A percentile compares a stretch with the other conserved stretches of the same genome.
Conservation (phyloP, 2,797 vertebrate species). For the Myripristis murdjan region DNA sequence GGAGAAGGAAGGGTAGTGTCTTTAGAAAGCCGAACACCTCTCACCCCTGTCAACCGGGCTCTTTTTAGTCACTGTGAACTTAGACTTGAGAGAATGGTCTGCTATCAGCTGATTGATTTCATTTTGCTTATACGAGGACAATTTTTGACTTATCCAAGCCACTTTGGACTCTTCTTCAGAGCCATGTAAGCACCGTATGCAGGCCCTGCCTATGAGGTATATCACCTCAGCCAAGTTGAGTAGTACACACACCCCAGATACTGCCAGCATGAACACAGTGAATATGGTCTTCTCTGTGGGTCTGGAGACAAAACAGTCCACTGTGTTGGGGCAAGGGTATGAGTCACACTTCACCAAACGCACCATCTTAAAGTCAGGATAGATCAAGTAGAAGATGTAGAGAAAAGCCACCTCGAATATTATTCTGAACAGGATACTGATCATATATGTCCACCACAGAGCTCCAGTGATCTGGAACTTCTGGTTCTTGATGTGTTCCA, state of each 20-base stretch:
- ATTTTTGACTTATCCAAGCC: constrained; percentile 85
- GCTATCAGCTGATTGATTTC: constrained; percentile 93
- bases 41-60: constrained; percentile 78
- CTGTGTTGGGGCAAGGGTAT: constrained; percentile 96
- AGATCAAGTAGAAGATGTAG: constrained; percentile 97
- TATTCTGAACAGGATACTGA: constrained; percentile 95
- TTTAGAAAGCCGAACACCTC: constrained; percentile 85
- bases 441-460: constrained; percentile 97
- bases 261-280: constrained; percentile 96
- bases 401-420: constrained; percentile 94
- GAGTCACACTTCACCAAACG: constrained; percentile 97
- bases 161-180: constrained; percentile 87
- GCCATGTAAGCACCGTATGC: constrained; percentile 82
- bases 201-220: constrained; percentile 92
- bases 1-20: neutral
- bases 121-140: constrained; percentile 94
- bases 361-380: constrained; percentile 97
- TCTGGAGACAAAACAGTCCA: constrained; percentile 97
- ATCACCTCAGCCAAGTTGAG: constrained; percentile 94
- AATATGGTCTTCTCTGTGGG: constrained; percentile 99
- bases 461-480: constrained; percentile 94
- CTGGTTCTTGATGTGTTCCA: constrained; percentile 94
- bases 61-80: constrained; percentile 81
- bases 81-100: constrained; percentile 84
- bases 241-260: constrained; percentile 94